A percentile compares a stretch with the other conserved stretches of the same genome.
Evolutionary conservation across 2,888 invertebrate species (phyloP).

Genomic region (Parnassius smintheus): DNA sequence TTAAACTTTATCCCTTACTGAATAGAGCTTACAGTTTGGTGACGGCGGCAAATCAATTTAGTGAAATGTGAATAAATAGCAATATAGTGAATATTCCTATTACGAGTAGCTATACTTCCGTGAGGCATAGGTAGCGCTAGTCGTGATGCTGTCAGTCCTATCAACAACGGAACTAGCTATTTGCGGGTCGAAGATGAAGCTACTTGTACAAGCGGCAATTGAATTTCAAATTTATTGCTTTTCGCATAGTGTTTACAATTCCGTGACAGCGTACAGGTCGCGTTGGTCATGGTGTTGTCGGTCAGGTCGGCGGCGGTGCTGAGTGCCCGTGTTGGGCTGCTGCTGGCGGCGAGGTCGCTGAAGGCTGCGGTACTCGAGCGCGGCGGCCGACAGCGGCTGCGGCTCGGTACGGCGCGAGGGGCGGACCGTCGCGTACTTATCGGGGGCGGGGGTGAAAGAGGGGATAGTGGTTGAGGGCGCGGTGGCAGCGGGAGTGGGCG

Average conservation of each 20-base stretch:
- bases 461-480: constrained; percentile 19
- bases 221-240: not conserved
- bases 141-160: too few relatives aligned
- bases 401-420: constrained; percentile 62
- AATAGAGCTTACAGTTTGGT: constrained; percentile 1
- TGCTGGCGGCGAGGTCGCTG: constrained; percentile 74
- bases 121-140: too few relatives aligned
- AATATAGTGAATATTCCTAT: too few relatives aligned
- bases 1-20: too few relatives aligned
- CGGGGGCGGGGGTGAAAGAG: constrained; percentile 32
- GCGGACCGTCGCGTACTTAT: constrained; percentile 72
- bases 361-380: constrained; percentile 81
- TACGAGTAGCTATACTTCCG: too few relatives aligned
- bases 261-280: constrained; percentile 88
- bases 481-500: constrained; percentile 34
- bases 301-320: constrained; percentile 36
- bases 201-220: not conserved
- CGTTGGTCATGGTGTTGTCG: constrained; percentile 63
- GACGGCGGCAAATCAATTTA: not conserved
- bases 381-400: constrained; percentile 78
- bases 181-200: too few relatives aligned
- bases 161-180: too few relatives aligned
- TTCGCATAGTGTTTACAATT: constrained; percentile 33
- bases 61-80: too few relatives aligned
- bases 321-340: constrained; percentile 38